A percentile compares a stretch with the other conserved stretches of the same genome.
phyloP scores from a whole-genome alignment of 2,888 invertebrate species.

The Cryptus viduatorius region DNA sequence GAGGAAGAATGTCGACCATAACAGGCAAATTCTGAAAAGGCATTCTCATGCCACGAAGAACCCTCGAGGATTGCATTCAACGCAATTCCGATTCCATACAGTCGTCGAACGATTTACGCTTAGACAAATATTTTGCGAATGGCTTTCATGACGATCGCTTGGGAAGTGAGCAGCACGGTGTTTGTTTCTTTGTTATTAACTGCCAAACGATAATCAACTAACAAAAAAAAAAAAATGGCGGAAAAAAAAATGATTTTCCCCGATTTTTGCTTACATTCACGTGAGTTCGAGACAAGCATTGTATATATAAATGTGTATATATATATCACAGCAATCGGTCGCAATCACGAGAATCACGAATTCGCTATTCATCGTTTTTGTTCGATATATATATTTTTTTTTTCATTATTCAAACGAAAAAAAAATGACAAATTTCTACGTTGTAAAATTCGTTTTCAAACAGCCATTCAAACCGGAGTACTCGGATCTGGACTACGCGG shows the following conservation, averaged over 20 bases:
- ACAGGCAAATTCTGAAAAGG: background rate
- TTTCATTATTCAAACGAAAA: background rate
- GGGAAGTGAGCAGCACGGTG: constrained; percentile 38
- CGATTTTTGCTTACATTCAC: constrained; percentile 10
- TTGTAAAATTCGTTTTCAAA: constrained; percentile 53
- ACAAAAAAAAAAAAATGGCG: constrained; percentile 23
- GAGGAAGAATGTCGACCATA: background rate
- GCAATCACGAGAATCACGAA: background rate
- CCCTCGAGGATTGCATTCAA: constrained; percentile 12
- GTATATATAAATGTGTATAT: background rate
- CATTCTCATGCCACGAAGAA: background rate
- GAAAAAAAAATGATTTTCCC: background rate
- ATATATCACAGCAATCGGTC: background rate
- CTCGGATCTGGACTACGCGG: constrained; percentile 94
- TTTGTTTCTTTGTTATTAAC: constrained; percentile 9
- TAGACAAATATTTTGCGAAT: constrained; percentile 38
- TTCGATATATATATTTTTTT: background rate
- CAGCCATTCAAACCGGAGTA: constrained; percentile 93
- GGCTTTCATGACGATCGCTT: constrained; percentile 57
- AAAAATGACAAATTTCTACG: background rate
- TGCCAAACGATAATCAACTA: constrained; percentile 39
- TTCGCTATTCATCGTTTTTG: constrained; percentile 2
- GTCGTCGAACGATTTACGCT: constrained; percentile 25
- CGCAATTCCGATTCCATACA: background rate
- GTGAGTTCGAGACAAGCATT: constrained; percentile 6